Base-by-base conservation (phyloP, 1,140 invertebrate genomes). In the Archegozetes longisetosus region DNA sequence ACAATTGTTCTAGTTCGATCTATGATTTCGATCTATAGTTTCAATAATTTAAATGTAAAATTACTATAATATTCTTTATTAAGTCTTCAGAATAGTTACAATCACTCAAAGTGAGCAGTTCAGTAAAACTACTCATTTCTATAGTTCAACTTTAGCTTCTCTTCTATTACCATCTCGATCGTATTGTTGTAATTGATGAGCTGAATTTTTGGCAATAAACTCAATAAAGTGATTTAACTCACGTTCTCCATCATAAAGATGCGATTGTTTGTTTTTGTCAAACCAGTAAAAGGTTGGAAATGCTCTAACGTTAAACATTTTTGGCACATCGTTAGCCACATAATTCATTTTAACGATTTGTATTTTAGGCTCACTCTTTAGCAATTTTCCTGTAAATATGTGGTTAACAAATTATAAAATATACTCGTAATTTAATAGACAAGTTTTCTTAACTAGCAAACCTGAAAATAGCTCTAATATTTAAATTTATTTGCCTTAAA, bases 251-350 rank as follows among this genome's bases (percentile, higher is more conserved):
- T 97, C 88, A 71, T 98, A 98, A 74, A 81, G 80, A 17, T 86
- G 78, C 25, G 94, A 92, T 64, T 80, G 72, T 69, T 89, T 90
- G 23, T 74, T 73, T 70, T 90, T 95, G 1, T 93, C 84, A 54
- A 84, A 79, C 90, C 91, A 99, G 77, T 80, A 98, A 29, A 99
- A 78, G 1, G 95, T 98, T 32, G 96, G 96, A 81, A 97, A 99
- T 23, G 94, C 95, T 64, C 81, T 79, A 17, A 99, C 95, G 68
- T 97, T 87, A 73, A 82, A 99, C 60, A 76, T 71, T 17, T 82
- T 72, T 61, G 92, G 89, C 62, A 96, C 93, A 77, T 98, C 95
- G 74, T 99, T 98, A 50, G 89, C 89, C 1, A 94, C 97, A 25
- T 94, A 94, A 73, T 99, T 95, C 75, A 98, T 88, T 72, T 98